These are phyloP conservation scores for Ryuthela nishihirai DNA, from an alignment of 2,888 invertebrate genomes.

Conservation along the genomic window DNA sequence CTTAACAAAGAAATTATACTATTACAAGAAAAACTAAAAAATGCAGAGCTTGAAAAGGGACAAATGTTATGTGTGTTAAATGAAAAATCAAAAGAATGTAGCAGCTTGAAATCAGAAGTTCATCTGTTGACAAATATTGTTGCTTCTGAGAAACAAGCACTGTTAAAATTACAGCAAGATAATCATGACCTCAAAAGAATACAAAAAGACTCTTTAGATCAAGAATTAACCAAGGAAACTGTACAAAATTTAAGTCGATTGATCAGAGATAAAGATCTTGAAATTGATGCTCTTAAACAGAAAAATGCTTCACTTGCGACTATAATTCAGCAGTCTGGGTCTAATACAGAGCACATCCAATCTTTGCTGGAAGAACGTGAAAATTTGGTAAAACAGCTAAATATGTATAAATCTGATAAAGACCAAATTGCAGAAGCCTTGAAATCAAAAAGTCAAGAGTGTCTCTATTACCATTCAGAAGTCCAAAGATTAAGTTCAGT, in stretches of 20 bases:
- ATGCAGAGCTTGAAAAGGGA: conserved; percentile 48
- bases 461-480: conserved; percentile 76
- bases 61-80: conserved; percentile 52
- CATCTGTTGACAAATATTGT: conserved; percentile 50
- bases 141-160: conserved; percentile 49
- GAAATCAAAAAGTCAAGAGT: conserved; percentile 79
- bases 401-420: conserved; percentile 57
- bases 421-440: conserved; percentile 55
- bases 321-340: conserved; percentile 47
- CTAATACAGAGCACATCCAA: conserved; percentile 32
- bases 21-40: conserved; percentile 15
- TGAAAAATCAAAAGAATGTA: conserved; percentile 51
- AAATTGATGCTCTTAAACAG: conserved; percentile 52
- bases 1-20: conserved; percentile 3
- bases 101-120: conserved; percentile 49
- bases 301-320: conserved; percentile 50
- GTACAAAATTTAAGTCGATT: conserved; percentile 51
- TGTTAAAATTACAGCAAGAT: conserved; percentile 50
- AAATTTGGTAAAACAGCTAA: conserved; percentile 62
- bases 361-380: conserved; percentile 47
- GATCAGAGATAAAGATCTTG: conserved; percentile 52
- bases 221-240: conserved; percentile 52
- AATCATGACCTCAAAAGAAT: conserved; percentile 45
- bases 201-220: conserved; percentile 50
- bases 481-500: conserved; percentile 64